These are phyloP conservation scores for Ascidia mentula DNA, from an alignment of 23 tunicate species.

Conservation along the genomic window DNA sequence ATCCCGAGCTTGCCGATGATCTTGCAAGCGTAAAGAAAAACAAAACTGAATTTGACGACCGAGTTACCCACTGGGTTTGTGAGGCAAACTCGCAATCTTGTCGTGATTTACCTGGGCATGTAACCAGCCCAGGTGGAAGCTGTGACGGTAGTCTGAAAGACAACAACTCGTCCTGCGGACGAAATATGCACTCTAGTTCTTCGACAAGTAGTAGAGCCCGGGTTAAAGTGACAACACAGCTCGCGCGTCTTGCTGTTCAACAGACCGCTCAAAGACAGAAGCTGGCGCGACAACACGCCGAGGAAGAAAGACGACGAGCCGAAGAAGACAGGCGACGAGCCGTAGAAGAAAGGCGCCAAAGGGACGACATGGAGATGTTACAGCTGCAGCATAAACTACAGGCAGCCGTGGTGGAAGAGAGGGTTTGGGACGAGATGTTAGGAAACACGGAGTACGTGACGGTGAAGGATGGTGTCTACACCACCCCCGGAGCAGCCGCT, in stretches of 20 bases:
- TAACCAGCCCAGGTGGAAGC: not conserved
- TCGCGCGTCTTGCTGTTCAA: not conserved
- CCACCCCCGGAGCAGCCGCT: not conserved
- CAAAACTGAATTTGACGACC: not conserved
- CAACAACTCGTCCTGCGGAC: conserved; percentile 9
- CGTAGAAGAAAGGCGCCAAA: too few relatives aligned
- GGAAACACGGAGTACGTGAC: conserved; percentile 1
- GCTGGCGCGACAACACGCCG: not conserved
- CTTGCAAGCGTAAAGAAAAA: conserved; percentile 1
- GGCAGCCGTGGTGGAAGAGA: conserved; percentile 1
- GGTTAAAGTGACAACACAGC: not conserved
- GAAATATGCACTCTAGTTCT: not conserved
- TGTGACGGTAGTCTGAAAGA: not conserved
- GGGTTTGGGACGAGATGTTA: conserved; percentile 9
- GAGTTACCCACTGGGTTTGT: not conserved
- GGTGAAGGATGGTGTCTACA: not conserved
- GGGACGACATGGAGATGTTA: not conserved
- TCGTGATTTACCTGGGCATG: not conserved
- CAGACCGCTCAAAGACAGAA: not conserved
- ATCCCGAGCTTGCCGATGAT: not conserved
- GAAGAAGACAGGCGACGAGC: too few relatives aligned
- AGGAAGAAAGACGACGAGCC: not conserved
- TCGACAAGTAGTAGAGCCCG: not conserved
- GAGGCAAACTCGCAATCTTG: not conserved
- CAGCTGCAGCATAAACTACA: not conserved